phyloP scores from a whole-genome alignment of 2,888 invertebrate species.

The Archaeoteleia sp. region DNA sequence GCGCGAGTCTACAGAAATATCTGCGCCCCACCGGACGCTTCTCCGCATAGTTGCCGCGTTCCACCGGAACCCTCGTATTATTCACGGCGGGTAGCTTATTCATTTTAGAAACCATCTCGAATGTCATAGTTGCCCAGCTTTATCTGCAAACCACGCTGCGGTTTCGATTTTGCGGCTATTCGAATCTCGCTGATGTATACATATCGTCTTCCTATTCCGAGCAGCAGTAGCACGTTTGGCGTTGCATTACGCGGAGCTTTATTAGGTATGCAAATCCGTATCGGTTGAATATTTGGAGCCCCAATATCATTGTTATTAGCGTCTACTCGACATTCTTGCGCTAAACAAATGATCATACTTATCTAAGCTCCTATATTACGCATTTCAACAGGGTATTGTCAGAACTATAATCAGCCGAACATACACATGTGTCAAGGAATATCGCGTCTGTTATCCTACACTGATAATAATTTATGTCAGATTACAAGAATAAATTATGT shows the following conservation, averaged over 20 bases:
- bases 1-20: slow-evolving; percentile 1
- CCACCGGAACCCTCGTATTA: neutral
- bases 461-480: no score
- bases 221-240: neutral
- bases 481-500: no score
- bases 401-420: no score
- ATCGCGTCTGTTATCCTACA: no score
- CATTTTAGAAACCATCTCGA: slow-evolving; percentile 6
- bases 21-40: neutral
- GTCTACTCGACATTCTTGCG: no score
- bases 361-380: no score
- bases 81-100: slow-evolving; percentile 1
- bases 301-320: no score
- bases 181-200: slow-evolving; percentile 6
- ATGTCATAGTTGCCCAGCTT: slow-evolving; percentile 5
- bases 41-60: slow-evolving; percentile 4
- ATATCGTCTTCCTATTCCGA: neutral
- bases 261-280: slow-evolving; percentile 4
- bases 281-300: neutral
- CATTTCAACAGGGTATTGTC: no score
- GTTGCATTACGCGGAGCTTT: neutral
- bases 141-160: slow-evolving; percentile 7
- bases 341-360: no score
- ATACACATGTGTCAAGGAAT: no score
- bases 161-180: slow-evolving; percentile 11